Evolutionary conservation across 2,888 invertebrate genomes (phyloP).

Genomic region (Myopa tessellatipennis): DNA sequence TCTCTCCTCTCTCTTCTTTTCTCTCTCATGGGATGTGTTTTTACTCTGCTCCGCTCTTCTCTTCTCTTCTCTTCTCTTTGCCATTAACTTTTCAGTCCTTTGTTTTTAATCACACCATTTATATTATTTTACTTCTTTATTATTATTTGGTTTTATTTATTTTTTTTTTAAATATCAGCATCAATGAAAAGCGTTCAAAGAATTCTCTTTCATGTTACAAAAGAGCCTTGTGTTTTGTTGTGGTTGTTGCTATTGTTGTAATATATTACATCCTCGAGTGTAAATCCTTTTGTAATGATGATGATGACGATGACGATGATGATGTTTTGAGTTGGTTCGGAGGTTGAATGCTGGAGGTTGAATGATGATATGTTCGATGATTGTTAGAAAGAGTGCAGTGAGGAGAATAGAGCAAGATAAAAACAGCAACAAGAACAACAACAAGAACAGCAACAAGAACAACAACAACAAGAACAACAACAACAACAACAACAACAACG

Average conservation of each 20-base stretch:
- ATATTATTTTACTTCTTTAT: neutral
- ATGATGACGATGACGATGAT: no score
- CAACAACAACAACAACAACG: no score
- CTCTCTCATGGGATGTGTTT: neutral
- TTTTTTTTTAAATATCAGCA: neutral
- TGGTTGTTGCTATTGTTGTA: constrained; percentile 3
- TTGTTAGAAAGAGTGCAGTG: no score
- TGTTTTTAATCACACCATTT: constrained; percentile 14
- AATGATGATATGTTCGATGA: no score
- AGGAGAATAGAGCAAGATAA: no score
- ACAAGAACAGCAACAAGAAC: no score
- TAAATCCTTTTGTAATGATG: constrained; percentile 15
- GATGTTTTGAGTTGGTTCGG: no score
- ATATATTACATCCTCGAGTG: constrained; percentile 19
- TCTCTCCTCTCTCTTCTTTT: neutral
- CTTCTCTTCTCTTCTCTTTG: no score
- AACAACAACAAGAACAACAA: no score
- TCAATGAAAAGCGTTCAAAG: neutral
- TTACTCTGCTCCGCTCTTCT: no score
- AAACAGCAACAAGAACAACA: no score
- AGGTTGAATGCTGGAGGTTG: neutral
- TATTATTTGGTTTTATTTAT: neutral
- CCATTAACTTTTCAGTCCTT: no score
- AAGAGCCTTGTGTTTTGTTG: constrained; percentile 15
- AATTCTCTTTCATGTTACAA: neutral